Conservation (phyloP, 2,797 vertebrate species). For the Acanthiza pusilla region DNA sequence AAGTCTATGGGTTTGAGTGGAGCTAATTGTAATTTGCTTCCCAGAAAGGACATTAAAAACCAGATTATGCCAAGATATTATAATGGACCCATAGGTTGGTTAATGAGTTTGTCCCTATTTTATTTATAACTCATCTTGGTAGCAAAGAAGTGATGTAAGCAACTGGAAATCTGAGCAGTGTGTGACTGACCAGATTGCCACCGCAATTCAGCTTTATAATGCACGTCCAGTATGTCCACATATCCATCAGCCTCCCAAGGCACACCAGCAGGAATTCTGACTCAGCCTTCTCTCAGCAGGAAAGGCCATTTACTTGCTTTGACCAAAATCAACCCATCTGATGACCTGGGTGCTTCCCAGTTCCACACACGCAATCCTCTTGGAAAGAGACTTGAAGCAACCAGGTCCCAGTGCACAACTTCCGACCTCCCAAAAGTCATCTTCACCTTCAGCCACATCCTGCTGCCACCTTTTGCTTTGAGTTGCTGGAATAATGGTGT, state of each 20-base stretch:
- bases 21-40: neutral
- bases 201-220: neutral
- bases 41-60: neutral
- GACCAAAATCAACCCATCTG: neutral
- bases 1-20: neutral
- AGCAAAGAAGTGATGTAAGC: neutral
- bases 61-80: neutral
- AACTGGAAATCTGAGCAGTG: neutral
- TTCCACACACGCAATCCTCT: neutral
- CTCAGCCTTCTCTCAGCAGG: neutral
- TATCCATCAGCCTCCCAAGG: neutral
- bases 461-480: neutral
- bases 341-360: neutral
- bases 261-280: neutral
- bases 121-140: neutral
- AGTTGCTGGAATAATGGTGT: neutral
- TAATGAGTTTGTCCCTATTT: neutral
- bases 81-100: rapidly evolving
- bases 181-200: neutral
- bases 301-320: neutral
- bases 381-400: neutral
- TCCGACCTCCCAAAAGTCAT: neutral
- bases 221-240: neutral
- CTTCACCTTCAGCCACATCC: neutral
- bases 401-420: neutral